Conservation (phyloP, 2,797 vertebrate species). For the Eulemur rubriventer region DNA sequence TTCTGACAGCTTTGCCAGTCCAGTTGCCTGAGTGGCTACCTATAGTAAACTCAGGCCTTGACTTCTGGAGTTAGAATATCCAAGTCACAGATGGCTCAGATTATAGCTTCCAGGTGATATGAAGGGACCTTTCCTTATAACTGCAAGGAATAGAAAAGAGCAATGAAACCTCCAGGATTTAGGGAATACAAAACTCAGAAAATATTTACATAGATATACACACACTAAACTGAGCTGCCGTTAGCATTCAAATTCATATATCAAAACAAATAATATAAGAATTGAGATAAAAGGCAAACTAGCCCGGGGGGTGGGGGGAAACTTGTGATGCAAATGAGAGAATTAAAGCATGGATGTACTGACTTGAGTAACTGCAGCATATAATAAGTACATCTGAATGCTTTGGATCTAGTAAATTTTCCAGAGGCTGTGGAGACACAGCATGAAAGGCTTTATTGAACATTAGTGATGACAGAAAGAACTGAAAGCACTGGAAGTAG, state of each 20-base stretch:
- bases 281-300: background rate
- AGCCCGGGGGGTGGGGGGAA: background rate
- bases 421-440: background rate
- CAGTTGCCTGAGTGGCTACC: background rate
- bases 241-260: background rate
- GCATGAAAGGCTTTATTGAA: background rate
- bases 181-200: background rate
- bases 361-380: background rate
- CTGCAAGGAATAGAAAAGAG: background rate
- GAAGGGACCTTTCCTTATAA: background rate
- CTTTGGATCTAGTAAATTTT: background rate
- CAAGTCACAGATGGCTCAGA: background rate
- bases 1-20: background rate
- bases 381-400: background rate
- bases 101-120: background rate
- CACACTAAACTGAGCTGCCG: background rate
- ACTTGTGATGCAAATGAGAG: background rate
- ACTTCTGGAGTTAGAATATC: background rate
- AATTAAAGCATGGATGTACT: background rate
- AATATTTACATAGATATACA: background rate
- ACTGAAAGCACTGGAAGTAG: background rate
- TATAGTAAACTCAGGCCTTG: background rate
- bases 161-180: background rate
- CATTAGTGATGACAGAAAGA: background rate
- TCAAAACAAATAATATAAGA: background rate